Base-by-base conservation (phyloP, 2,113 vertebrate species). In the Xenopus laevis region DNA sequence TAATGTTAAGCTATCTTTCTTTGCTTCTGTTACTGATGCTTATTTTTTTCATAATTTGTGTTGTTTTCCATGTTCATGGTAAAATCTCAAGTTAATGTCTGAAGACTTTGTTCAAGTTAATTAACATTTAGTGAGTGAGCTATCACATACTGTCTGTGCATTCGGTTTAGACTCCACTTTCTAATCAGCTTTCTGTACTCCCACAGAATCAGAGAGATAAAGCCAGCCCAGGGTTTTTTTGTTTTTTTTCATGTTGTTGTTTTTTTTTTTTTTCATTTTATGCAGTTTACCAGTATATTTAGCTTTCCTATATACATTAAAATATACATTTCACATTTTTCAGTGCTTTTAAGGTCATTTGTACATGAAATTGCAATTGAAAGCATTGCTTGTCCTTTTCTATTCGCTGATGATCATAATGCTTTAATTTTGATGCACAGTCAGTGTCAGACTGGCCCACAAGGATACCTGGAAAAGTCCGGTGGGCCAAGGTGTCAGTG, bases 131-230 rank as follows among this genome's bases (percentile, higher is more conserved):
- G 71, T 47, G 71, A 72, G 40, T 78, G 27, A 69, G 77, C 71
- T 46, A 65, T 70, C 65, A 67, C 60, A 68, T n/a, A 50, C 65
- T 65, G 71, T 78, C 71, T 70, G 67, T 30, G 55, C 60, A 70
- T 60, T 55, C 47, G 13, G 74, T 77, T 70, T 70, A 77, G 74
- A 70, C 74, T 77, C 60, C 74, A 57, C 59, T 13, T 27, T 77
- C 30, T 77, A 77, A 77, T 77, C 74, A 57, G 74, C 30, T 57
- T 55, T 53, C 15, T 70, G 46, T 77, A 66, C 73, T 77, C 73
- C 73, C 66, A 69, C 66, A 64, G 18, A 53, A 27, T 52, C 27
- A 27, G 44, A 16, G 47, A 64, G 74, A 77, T 77, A 77, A 77
- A 77, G 69, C 33, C 23, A 15, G 40, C 21, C 15, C 33, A 21